These are phyloP conservation scores for Cromileptes altivelis DNA, from an alignment of 2,113 vertebrate species.

Conservation along the genomic window DNA sequence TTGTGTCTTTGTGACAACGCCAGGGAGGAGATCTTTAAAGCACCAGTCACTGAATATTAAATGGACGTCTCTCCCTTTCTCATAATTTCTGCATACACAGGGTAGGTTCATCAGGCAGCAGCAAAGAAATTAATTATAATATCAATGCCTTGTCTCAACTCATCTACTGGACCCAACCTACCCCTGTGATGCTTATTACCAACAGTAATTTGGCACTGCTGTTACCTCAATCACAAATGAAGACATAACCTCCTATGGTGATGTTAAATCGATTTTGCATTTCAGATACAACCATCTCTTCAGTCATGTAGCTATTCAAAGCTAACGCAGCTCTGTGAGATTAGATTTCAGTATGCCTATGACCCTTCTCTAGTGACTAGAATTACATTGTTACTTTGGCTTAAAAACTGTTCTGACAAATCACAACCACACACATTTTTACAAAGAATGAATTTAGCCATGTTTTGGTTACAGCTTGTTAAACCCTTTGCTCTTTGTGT, in stretches of 20 bases:
- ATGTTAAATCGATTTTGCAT: constrained; percentile 46
- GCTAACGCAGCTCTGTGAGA: not conserved
- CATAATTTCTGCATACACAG: constrained; percentile 20
- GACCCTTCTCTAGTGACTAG: not conserved
- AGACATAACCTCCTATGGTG: constrained; percentile 34
- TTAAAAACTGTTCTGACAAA: not conserved
- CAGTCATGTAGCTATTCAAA: constrained; percentile 9
- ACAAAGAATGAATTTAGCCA: not conserved
- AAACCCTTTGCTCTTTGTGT: constrained; percentile 12
- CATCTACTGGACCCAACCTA: constrained; percentile 25
- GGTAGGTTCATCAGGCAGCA: constrained; percentile 34
- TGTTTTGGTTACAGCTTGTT: not conserved
- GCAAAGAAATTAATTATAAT: constrained; percentile 42
- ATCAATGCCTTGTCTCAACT: constrained; percentile 32
- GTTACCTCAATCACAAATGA: constrained; percentile 51
- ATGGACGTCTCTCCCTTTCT: constrained; percentile 16
- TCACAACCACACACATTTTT: constrained; percentile 1
- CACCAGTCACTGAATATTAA: constrained; percentile 36
- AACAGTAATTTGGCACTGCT: constrained; percentile 35
- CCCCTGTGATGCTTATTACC: constrained; percentile 33
- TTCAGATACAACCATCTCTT: constrained; percentile 25
- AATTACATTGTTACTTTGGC: constrained; percentile 11
- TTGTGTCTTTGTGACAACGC: constrained; percentile 30
- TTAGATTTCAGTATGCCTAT: not conserved
- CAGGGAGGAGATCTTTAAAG: constrained; percentile 12